Percentiles rank a stretch among this genome's conserved stretches.
These are phyloP conservation scores for Candidula unifasciata DNA, from an alignment of 2,888 invertebrate species.

Conservation along the genomic window DNA sequence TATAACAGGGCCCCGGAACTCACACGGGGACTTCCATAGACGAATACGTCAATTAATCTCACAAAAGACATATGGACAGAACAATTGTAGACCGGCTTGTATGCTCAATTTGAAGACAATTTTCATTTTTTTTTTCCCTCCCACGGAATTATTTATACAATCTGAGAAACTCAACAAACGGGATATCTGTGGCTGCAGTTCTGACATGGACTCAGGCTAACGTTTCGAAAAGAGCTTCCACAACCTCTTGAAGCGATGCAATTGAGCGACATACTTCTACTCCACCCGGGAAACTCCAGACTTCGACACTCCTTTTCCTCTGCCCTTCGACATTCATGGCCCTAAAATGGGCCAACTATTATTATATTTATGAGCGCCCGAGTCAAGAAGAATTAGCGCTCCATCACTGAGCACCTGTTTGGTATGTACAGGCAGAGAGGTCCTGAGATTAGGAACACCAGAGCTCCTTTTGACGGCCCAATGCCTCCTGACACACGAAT, in stretches of 20 bases:
- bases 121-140: too few species aligned
- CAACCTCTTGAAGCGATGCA: neutral
- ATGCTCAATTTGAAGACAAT: too few species aligned
- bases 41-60: too few species aligned
- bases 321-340: neutral
- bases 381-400: neutral
- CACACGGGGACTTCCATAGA: too few species aligned
- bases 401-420: constrained; percentile 34
- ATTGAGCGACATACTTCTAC: constrained; percentile 15
- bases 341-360: constrained; percentile 11
- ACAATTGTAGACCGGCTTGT: too few species aligned
- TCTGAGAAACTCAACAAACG: too few species aligned
- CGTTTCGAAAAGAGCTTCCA: neutral
- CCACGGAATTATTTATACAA: too few species aligned
- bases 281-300: constrained; percentile 3
- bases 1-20: too few species aligned
- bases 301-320: constrained; percentile 25
- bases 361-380: constrained; percentile 3
- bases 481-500: constrained; percentile 25
- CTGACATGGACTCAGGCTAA: neutral
- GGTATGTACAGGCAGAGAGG: neutral
- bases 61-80: too few species aligned
- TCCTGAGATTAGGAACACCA: constrained; percentile 9
- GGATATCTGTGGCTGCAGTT: neutral
- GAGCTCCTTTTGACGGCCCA: neutral